Evolutionary conservation across 1,140 invertebrate species (phyloP), one percentile per base, ranked within the genome.

Genomic region (Drosophila mauritiana): DNA sequence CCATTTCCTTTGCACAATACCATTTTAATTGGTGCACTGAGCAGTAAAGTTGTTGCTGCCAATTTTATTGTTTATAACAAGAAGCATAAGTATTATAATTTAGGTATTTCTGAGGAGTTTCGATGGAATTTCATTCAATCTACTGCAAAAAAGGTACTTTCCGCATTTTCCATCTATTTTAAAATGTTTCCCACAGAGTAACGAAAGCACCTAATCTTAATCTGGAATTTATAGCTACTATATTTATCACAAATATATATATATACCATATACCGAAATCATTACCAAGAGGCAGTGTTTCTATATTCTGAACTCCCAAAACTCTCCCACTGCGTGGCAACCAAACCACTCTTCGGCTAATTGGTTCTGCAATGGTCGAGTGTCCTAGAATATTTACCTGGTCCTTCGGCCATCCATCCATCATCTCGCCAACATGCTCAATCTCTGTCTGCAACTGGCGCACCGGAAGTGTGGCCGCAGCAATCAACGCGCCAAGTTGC

Each of bases 391-490:
- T 69, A 57, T 78, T 78, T 56, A 83, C 63, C 74, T 68, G 58
- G 45, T 25, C 37, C 42, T 49, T 20, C n/a, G 49, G 25, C 57
- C 45, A 49, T 8, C 62, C 40, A 45, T 37, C 42, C 48, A 59
- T 59, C 34, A 72, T 62, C 67, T 27, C 7, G 34, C 34, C 65
- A 37, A 15, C 39, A 48, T 69, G 61, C 37, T 73, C 63, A 78
- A 62, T 59, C 70, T 81, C 74, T 73, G 64, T 56, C 58, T 37
- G 53, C n/a, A 34, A 51, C n/a, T 39, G 63, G 69, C 37, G 39
- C 61, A 22, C 70, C 84, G 84, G 80, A 89, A 89, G 75, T 79
- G 62, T 76, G 75, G 80, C 79, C 79, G 68, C 83, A 88, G 84
- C 83, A 88, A 88, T 88, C 83, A 88, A 79, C 83, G 65, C 75